Evolutionary conservation across 2,113 vertebrate species (phyloP).

Genomic region (Dendrocopos noguchii): DNA sequence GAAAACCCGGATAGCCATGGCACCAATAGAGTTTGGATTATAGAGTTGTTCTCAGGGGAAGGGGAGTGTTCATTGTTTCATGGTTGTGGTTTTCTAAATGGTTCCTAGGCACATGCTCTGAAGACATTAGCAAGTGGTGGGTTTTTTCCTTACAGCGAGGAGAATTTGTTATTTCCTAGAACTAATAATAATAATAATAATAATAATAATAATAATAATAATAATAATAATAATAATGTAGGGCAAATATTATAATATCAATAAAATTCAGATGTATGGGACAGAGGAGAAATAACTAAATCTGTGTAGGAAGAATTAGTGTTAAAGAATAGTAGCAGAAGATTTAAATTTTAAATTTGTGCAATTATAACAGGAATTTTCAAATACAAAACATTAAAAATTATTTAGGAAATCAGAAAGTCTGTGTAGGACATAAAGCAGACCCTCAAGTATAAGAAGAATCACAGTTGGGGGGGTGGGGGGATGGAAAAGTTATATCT

Average conservation of each 20-base stretch:
- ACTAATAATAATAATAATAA: accelerated
- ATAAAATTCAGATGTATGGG: not conserved
- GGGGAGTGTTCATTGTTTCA: accelerated
- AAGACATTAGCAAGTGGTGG: accelerated
- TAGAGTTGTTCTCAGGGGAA: not conserved
- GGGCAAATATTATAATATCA: accelerated
- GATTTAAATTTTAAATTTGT: not conserved
- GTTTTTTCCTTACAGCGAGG: not conserved
- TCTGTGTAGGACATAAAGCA: not conserved
- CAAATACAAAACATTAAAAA: not conserved
- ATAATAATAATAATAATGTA: not conserved
- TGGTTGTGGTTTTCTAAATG: not conserved
- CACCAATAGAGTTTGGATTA: not conserved
- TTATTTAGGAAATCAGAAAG: not conserved
- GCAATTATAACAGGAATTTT: not conserved
- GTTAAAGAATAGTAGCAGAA: not conserved
- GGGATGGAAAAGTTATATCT: too few species aligned
- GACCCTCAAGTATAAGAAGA: not conserved
- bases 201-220: too few species aligned
- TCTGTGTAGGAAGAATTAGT: not conserved
- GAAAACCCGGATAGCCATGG: not conserved
- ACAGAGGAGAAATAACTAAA: not conserved
- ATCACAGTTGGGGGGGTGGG: too few species aligned
- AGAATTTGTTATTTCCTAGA: not conserved
- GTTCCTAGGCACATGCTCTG: not conserved